Conservation (phyloP, 2,888 invertebrate genomes). For the Hydrotaea diabolus region DNA sequence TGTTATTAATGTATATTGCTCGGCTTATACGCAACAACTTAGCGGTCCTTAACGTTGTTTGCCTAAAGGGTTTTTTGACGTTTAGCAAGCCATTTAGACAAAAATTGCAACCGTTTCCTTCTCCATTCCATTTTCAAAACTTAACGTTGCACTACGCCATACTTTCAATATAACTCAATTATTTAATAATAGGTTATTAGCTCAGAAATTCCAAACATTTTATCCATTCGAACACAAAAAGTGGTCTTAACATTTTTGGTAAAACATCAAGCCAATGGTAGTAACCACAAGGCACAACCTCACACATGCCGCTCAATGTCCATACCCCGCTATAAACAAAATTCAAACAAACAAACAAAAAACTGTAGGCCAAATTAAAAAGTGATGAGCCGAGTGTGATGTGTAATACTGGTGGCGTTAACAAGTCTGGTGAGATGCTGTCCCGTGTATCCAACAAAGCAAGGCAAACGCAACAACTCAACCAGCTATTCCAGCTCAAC, state of each 20-base stretch:
- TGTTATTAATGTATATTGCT: too few relatives aligned
- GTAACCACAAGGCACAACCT: slow-evolving; percentile 8
- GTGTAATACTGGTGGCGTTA: slow-evolving; percentile 33
- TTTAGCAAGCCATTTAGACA: not conserved
- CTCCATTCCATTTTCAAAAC: not conserved
- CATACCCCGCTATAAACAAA: not conserved
- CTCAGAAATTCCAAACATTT: not conserved
- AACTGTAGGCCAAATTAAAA: not conserved
- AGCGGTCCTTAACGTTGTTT: too few relatives aligned
- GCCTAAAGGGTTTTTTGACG: not conserved
- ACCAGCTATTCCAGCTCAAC: not conserved
- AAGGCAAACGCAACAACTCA: slow-evolving; percentile 18
- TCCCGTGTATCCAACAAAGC: too few relatives aligned
- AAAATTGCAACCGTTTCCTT: not conserved
- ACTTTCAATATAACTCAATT: not conserved
- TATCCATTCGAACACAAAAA: not conserved
- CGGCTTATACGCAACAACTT: too few relatives aligned
- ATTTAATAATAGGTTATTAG: not conserved
- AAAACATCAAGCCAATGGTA: slow-evolving; percentile 30
- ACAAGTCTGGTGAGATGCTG: slow-evolving; percentile 23
- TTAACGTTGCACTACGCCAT: not conserved
- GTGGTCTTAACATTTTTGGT: slow-evolving; percentile 36
- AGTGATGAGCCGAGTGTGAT: not conserved
- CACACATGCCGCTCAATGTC: slow-evolving; percentile 11
- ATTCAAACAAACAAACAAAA: slow-evolving; percentile 8